Evolutionary conservation across 2,888 invertebrate species (phyloP), one percentile per base, ranked within the genome.

Genomic region (Ochropacha duplaris): DNA sequence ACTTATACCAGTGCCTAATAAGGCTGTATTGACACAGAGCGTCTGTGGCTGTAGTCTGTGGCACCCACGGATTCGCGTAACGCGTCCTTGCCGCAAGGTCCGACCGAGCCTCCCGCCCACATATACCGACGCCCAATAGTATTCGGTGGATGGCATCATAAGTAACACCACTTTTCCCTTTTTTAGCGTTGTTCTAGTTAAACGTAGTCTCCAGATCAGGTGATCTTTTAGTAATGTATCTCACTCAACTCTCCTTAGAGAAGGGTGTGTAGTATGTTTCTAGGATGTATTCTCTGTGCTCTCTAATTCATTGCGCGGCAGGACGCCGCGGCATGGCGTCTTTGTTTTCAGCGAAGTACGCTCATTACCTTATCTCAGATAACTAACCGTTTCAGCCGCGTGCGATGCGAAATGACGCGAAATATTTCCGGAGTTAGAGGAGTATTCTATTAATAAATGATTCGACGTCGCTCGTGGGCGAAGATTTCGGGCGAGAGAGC

Each of bases 361-460:
- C 57, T 54, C 68, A 67, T 71, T 72, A 31, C 74, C 72, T 87
- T 87, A 85, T 84, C 85, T 86, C 79, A 84, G 89, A 87, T 86
- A 90, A 88, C 83, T 81, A 81, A 76, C 77, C 31, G 52, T 16
- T 68, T 76, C 26, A 69, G 76, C 81, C 73, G 85, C 84, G 80
- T 87, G 86, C 84, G 83, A 87, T 89, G 91, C 92, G 88, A 92
- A 92, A 88, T 90, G 88, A 90, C 89, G 92, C 92, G 89, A 92
- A 92, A 92, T 92, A 92, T 92, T 92, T 92, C 92, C 92, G 92
- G 92, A 91, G 92, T 92, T 88, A 86, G 87, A 87, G 88, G 87
- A 91, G 90, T 89, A 88, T 86, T 91, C 92, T 92, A 92, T 91
- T 88, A 91, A 92, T 92, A 92, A 86, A 86, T 86, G 87, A 88